Base-by-base conservation (phyloP, 2,888 invertebrate genomes). In the Saturnia pavonia region DNA sequence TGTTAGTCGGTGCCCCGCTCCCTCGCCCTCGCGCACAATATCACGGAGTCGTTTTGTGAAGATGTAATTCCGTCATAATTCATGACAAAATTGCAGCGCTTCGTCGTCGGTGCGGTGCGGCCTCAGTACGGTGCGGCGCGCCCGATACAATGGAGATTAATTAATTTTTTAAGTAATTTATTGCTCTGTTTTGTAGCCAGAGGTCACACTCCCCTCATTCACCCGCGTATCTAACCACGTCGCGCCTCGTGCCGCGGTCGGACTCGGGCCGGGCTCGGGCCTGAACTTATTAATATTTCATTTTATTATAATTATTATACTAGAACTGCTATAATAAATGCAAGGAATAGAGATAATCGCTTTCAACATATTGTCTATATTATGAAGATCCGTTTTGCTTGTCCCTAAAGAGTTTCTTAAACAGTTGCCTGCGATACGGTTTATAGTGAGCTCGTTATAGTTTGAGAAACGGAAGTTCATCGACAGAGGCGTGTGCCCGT, bases 81-180 rank as follows among this genome's bases (percentile, higher is more conserved):
- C 76, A 69, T 71, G 27, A 40, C 67, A 70, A 40, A 54, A 70
- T 70, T 42, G 42, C 60, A 48, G 34, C 27, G 45, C 40, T 65
- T 3, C 27, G 66, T 1, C 22, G 63, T 72, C 19, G 60, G 27
- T 45, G 8, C 57, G 57, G 25, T n/a, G 34, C 34, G 34, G 34
- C 3, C 34, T 2, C 34, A 6, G 34, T 6, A 6, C 34, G 34
- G 34, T 34, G 34, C 34, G 34, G 34, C 34, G 34, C 34, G 34
- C 3, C n/a, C 34, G 34, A 6, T 67, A 60, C 40, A 65, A 40
- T 19, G n/a, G 57, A 16, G 40, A 65, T 70, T 69, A 72, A 76
- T 75, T 73, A 74, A 72, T 75, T 71, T 74, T 73, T 72, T 73
- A 67, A 69, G 72, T 72, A 71, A 74, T 76, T 76, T 72, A 71